Evolutionary conservation across 2,888 invertebrate genomes (phyloP).

Genomic region (Taphrorychus bicolor): DNA sequence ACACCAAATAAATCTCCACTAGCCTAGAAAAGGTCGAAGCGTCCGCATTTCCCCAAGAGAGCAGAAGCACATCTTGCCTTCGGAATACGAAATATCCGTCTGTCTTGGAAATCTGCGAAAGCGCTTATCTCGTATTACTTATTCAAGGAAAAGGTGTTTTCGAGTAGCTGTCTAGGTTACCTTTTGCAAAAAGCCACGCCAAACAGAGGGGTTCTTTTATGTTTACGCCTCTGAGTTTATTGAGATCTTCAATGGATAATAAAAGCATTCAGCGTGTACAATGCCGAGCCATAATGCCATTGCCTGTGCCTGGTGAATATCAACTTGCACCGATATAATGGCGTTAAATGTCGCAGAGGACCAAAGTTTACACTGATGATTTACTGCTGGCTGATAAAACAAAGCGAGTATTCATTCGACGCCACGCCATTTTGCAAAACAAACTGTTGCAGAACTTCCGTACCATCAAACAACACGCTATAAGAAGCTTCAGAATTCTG

Average conservation of each 20-base stretch:
- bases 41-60: not conserved
- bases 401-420: slow-evolving; percentile 2
- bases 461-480: not conserved
- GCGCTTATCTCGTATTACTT: slow-evolving; percentile 16
- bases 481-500: not conserved
- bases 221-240: not conserved
- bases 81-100: slow-evolving; percentile 14
- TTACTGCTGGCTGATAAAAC: not conserved
- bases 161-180: not conserved
- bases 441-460: not conserved
- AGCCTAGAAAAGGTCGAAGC: not conserved
- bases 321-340: not conserved
- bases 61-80: not conserved
- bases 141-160: slow-evolving; percentile 5
- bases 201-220: not conserved
- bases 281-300: not conserved
- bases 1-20: not conserved
- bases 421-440: not conserved
- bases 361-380: slow-evolving; percentile 1
- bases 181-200: not conserved
- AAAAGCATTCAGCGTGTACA: not conserved
- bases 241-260: not conserved
- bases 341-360: not conserved
- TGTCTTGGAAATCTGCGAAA: slow-evolving; percentile 10
- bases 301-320: not conserved